These are phyloP conservation scores for Lasius platythorax DNA, from an alignment of 2,888 invertebrate species.

Conservation along the genomic window DNA sequence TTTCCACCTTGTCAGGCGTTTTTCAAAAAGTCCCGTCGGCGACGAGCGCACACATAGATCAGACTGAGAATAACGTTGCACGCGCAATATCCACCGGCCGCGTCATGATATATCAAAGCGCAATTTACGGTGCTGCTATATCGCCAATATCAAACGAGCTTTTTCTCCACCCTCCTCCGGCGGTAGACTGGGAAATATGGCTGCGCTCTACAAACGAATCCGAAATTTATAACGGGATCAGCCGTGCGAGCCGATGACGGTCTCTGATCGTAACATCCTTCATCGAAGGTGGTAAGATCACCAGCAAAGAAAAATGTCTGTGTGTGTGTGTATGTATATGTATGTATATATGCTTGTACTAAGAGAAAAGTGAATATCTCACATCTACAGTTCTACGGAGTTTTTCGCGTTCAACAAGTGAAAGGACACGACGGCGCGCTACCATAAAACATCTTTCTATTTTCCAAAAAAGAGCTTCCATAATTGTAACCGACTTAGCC, in stretches of 20 bases:
- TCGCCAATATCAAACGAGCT: constrained; percentile 58
- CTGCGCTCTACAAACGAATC: constrained; percentile 65
- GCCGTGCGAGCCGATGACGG: constrained; percentile 66
- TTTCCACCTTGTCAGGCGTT: constrained; percentile 55
- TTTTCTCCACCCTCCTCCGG: constrained; percentile 39
- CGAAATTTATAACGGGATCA: constrained; percentile 77
- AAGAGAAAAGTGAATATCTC: constrained; percentile 48
- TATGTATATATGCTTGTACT: background rate
- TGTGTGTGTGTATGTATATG: background rate
- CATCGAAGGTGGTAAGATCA: constrained; percentile 27
- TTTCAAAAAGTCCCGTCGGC: constrained; percentile 43
- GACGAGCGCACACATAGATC: constrained; percentile 58
- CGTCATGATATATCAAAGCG: constrained; percentile 65
- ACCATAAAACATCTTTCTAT: background rate
- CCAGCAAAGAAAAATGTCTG: background rate
- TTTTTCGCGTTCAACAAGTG: constrained; percentile 52
- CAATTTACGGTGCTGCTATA: constrained; percentile 65
- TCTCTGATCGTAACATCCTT: constrained; percentile 45
- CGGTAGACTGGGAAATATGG: constrained; percentile 58
- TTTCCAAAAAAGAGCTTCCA: constrained; percentile 20
- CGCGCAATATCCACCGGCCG: constrained; percentile 60
- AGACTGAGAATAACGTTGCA: constrained; percentile 62
- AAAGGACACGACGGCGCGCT: constrained; percentile 1
- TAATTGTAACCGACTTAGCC: constrained; percentile 34
- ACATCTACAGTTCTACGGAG: constrained; percentile 13